Conservation (phyloP, 2,113 vertebrate species). For the Myrmophylax atrothorax region DNA sequence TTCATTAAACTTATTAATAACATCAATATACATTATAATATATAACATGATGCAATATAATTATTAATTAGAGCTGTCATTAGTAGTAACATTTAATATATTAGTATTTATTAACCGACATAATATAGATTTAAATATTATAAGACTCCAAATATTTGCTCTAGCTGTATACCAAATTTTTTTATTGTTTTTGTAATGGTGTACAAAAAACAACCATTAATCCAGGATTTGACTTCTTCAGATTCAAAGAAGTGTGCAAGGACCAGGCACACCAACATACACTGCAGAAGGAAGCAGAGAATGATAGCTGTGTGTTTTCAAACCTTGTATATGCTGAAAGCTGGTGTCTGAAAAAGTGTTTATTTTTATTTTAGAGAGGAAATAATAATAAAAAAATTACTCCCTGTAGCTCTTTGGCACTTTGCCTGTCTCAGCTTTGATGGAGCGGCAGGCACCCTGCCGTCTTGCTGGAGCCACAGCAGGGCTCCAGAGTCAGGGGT, state of each 20-base stretch:
- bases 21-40: background rate
- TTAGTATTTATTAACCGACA: background rate
- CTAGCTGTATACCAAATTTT: background rate
- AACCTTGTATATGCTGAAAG: background rate
- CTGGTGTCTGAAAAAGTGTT: background rate
- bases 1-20: background rate
- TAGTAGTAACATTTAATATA: background rate
- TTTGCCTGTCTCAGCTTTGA: background rate
- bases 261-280: background rate
- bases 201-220: background rate
- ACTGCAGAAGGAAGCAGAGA: background rate
- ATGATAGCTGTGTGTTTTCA: background rate
- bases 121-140: background rate
- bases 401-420: background rate
- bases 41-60: background rate
- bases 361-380: slow-evolving; percentile 41
- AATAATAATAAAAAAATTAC: background rate
- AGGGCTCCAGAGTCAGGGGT: background rate
- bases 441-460: background rate
- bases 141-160: background rate
- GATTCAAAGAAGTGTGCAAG: background rate
- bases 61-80: background rate
- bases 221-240: background rate
- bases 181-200: background rate
- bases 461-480: slow-evolving; percentile 2